Base-by-base conservation (phyloP, 2,113 vertebrate genomes). In the Calonectris borealis region DNA sequence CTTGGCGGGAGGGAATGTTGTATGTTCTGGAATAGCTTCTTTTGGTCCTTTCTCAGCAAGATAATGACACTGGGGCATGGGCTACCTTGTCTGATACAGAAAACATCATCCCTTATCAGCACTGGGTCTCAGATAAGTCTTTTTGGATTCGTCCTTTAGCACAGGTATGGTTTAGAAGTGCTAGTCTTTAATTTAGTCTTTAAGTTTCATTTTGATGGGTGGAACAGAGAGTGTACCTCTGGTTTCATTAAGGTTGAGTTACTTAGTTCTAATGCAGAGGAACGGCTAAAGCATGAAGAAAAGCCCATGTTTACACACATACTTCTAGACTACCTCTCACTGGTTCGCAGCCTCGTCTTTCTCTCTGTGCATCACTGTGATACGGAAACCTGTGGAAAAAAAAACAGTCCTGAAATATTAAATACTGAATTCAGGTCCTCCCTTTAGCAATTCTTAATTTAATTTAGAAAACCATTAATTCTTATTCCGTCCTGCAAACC, bases 331-430 rank as follows among this genome's bases (percentile, higher is more conserved):
- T 7, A 8, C 20, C n/a, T 25, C 32, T 40, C 54, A 1, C 11
- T 38, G 26, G 11, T n/a, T 55, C 14, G 0, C 44, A 88, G 76
- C 36, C 38, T 18, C 0, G 0, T 6, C 29, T 22, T 22, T 44
- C 57, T 38, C 42, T 36, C 34, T 24, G 5, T 31, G 29, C 52
- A 64, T 57, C 86, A 9, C 54, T n/a, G 54, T 10, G 24, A 32
- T 4, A 69, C 0, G 1, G 44, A 60, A 71, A 71, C 5, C 1
- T 6, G 13, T 24, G 2, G 8, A 16, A 26, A 26, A 14, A 42
- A 22, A 13, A 55, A 38, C 21, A 14, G 2, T 13, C 85, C 66
- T 61, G 26, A 32, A 22, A 24, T 27, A 31, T 4, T 15, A 57
- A 71, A 87, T 7, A 15, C 29, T 19, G 52, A 69, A 25, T 31